These are phyloP conservation scores for Propithecus deckenii DNA, from an alignment of 2,797 vertebrate species.

Conservation along the genomic window DNA sequence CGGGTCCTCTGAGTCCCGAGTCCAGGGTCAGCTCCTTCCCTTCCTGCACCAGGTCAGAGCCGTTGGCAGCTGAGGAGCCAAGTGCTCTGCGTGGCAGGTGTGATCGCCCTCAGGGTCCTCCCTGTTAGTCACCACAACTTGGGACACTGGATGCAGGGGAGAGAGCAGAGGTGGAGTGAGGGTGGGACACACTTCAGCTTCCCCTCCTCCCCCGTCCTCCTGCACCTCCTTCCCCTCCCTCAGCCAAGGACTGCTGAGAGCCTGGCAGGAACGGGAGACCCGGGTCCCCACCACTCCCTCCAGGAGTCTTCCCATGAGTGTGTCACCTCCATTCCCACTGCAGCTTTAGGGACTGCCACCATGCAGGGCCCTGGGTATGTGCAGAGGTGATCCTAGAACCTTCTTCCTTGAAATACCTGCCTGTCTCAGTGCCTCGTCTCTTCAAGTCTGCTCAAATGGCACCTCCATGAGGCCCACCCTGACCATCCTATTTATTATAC, in stretches of 20 bases:
- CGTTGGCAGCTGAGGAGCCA: background rate
- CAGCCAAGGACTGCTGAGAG: background rate
- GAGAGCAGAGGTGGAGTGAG: too few relatives aligned
- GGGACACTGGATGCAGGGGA: background rate
- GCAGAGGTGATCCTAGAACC: background rate
- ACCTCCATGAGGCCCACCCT: background rate
- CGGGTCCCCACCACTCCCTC: background rate
- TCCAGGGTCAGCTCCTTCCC: background rate
- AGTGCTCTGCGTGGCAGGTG: background rate
- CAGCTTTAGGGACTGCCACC: background rate
- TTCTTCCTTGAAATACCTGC: background rate
- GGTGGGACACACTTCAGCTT: background rate
- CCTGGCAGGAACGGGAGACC: background rate
- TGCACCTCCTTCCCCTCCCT: background rate
- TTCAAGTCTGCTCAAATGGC: background rate
- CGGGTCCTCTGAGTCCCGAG: background rate
- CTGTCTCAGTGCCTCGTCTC: background rate
- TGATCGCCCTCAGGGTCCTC: background rate
- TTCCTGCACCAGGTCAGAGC: background rate
- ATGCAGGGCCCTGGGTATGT: background rate
- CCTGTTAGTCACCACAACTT: background rate
- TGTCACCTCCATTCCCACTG: background rate
- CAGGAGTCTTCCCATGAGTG: background rate
- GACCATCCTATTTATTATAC: background rate
- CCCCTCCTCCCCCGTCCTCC: background rate